phyloP scores from a whole-genome alignment of 2,797 vertebrate genomes.

The Xerus rutilus region DNA sequence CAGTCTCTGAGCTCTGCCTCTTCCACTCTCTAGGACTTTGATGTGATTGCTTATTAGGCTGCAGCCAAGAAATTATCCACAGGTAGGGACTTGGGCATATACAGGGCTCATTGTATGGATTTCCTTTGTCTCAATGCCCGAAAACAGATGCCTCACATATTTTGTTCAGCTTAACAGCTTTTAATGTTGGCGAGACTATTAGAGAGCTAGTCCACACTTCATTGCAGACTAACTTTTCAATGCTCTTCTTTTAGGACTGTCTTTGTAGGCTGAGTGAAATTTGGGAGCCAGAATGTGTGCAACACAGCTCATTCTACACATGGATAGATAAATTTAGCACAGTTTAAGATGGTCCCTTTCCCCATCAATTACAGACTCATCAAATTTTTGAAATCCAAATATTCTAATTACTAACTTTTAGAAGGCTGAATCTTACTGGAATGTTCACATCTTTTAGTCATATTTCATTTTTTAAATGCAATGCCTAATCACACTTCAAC shows the following conservation, averaged over 20 bases:
- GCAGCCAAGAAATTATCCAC: background rate
- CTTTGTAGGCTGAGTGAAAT: background rate
- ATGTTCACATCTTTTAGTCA: background rate
- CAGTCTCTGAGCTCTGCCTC: background rate
- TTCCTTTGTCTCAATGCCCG: background rate
- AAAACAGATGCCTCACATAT: background rate
- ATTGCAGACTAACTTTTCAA: background rate
- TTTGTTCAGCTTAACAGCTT: background rate
- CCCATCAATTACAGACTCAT: background rate
- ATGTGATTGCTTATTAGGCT: accelerated
- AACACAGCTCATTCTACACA: background rate
- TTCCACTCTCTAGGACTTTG: background rate
- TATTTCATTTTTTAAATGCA: background rate
- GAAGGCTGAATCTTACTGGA: background rate
- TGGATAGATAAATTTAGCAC: background rate
- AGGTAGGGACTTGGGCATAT: background rate
- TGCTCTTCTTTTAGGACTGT: background rate
- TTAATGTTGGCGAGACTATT: background rate
- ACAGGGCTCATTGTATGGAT: accelerated
- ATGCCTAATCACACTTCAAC: background rate
- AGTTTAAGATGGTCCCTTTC: background rate
- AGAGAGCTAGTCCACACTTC: background rate
- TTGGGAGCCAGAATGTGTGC: background rate
- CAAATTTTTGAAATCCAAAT: background rate
- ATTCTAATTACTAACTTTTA: background rate